Evolutionary conservation across 2,888 invertebrate genomes (phyloP).

Genomic region (Bimastos eiseni): DNA sequence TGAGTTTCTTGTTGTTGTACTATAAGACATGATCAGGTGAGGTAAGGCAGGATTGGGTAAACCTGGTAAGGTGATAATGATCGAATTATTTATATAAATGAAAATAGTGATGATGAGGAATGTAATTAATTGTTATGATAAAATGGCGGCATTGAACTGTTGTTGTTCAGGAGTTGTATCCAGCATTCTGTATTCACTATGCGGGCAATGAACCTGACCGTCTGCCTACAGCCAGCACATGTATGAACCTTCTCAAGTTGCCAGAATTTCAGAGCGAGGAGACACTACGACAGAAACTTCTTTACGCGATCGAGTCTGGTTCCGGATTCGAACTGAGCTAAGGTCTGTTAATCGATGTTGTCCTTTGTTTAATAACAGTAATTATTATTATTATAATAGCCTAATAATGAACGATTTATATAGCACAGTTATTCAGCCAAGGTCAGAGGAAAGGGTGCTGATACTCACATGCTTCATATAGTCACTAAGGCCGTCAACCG

Average conservation of each 20-base stretch:
- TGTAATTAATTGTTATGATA: background rate
- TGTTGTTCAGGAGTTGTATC: conserved; percentile 79
- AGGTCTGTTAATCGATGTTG: conserved; percentile 29
- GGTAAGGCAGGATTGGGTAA: too few species aligned
- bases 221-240: conserved; percentile 94
- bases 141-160: background rate
- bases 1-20: too few species aligned
- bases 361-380: background rate
- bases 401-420: too few species aligned
- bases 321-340: conserved; percentile 87
- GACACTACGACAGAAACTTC: conserved; percentile 77
- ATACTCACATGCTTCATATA: too few species aligned
- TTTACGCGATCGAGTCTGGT: conserved; percentile 91
- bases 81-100: too few species aligned
- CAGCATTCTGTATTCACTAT: conserved; percentile 92
- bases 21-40: too few species aligned
- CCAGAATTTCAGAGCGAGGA: conserved; percentile 83
- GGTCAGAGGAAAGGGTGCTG: too few species aligned
- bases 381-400: too few species aligned
- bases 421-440: too few species aligned
- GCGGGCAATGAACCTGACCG: conserved; percentile 79
- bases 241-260: conserved; percentile 94
- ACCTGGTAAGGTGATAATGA: too few species aligned
- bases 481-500: too few species aligned
- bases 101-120: background rate